Conservation (phyloP, 2,113 vertebrate genomes). For the Blennius ocellaris region DNA sequence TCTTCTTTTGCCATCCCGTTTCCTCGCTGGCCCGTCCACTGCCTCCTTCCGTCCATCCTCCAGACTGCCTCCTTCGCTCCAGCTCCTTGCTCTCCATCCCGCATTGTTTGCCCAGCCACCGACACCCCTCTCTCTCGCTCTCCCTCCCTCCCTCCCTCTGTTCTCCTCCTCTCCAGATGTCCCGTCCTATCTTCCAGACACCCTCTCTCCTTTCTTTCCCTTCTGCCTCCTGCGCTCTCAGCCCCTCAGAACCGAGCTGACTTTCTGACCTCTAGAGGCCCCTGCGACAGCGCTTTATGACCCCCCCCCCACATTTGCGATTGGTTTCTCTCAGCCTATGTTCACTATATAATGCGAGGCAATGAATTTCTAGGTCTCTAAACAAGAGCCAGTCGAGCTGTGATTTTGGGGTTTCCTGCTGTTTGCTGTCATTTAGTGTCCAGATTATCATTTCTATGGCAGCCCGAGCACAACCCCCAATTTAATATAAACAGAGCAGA, state of each 20-base stretch:
- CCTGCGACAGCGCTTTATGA: slow-evolving; percentile 56
- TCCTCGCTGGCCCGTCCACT: slow-evolving; percentile 49
- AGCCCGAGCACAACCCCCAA: background rate
- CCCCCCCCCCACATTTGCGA: slow-evolving; percentile 24
- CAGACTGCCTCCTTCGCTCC: slow-evolving; percentile 55
- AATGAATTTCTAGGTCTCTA: slow-evolving; percentile 54
- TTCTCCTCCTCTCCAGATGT: slow-evolving; percentile 82
- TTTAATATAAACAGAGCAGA: slow-evolving; percentile 2
- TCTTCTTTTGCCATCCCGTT: slow-evolving; percentile 17
- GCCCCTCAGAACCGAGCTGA: slow-evolving; percentile 64
- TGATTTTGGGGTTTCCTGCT: slow-evolving; percentile 43
- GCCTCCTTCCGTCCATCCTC: slow-evolving; percentile 48
- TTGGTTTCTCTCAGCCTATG: slow-evolving; percentile 44
- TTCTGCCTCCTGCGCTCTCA: slow-evolving; percentile 66
- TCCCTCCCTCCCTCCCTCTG: slow-evolving; percentile 63
- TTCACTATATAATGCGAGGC: slow-evolving; percentile 21
- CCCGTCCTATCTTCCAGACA: slow-evolving; percentile 82
- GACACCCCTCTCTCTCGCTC: slow-evolving; percentile 29
- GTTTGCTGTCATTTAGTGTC: slow-evolving; percentile 5
- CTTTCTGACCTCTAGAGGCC: slow-evolving; percentile 77
- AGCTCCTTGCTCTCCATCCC: slow-evolving; percentile 63
- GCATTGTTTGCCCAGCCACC: slow-evolving; percentile 66
- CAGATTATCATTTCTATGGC: background rate
- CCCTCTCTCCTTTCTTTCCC: slow-evolving; percentile 75
- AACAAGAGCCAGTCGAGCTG: slow-evolving; percentile 19